phyloP scores from a whole-genome alignment of 2,888 invertebrate species.

The Drosophila falleni region DNA sequence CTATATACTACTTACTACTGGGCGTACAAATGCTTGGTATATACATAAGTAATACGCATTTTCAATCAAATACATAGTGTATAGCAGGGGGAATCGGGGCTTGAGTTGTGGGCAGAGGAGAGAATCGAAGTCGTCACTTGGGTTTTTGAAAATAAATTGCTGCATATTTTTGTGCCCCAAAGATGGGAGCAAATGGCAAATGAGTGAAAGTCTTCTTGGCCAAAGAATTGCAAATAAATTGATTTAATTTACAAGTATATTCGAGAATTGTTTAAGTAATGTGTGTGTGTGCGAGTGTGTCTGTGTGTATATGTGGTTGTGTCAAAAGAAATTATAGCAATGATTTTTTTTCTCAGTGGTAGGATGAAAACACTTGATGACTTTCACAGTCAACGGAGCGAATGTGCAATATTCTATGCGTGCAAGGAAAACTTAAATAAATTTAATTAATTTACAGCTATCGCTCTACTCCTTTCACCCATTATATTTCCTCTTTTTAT shows the following conservation, averaged over 20 bases:
- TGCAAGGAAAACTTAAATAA: conserved; percentile 44
- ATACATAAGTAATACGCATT: conserved; percentile 73
- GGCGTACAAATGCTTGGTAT: conserved; percentile 49
- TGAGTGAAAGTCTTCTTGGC: conserved; percentile 45
- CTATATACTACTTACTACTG: conserved; percentile 42
- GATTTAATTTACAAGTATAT: conserved; percentile 74
- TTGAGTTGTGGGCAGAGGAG: conserved; percentile 14
- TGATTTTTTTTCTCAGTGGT: conserved; percentile 48
- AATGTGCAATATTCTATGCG: conserved; percentile 36
- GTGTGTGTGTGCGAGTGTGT: conserved; percentile 26
- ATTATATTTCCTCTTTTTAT: conserved; percentile 8
- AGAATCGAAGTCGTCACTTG: conserved; percentile 49
- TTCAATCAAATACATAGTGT: conserved; percentile 65
- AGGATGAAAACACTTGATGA: conserved; percentile 39
- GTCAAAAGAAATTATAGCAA: conserved; percentile 75
- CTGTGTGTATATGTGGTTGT: conserved; percentile 23
- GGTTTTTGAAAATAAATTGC: conserved; percentile 72
- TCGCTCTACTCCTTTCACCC: not conserved
- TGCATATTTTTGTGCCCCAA: conserved; percentile 70
- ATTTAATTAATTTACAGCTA: conserved; percentile 71
- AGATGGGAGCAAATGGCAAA: conserved; percentile 34
- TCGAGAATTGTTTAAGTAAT: conserved; percentile 48
- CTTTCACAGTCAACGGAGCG: conserved; percentile 43
- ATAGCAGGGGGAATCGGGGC: not conserved
- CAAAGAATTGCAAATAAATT: conserved; percentile 74